Base-by-base conservation (phyloP, 2,797 vertebrate species). In the Poliocrania exsul region DNA sequence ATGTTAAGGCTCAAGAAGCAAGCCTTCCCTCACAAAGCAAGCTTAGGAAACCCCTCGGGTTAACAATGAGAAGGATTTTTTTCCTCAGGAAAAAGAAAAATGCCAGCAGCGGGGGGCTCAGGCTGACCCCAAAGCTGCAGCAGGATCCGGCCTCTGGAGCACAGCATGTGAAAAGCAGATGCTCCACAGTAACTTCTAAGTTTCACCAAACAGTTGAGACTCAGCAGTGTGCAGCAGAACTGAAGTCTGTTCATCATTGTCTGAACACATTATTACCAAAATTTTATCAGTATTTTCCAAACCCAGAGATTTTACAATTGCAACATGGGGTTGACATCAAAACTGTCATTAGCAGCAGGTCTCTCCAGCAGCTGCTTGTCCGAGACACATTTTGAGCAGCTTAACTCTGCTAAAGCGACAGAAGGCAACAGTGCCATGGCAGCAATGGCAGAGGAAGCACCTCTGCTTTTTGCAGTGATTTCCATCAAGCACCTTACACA, bases 1-100 rank as follows among this genome's bases (percentile, higher is more conserved):
- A 88, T 92, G 87, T 73, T 90, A 61, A 77, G 88, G 84, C 90
- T 95, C 95, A 95, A 94, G 93, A 96, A 96, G 96, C 93, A 92
- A 97, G 86, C 58, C 78, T 51, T 85, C 69, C 51, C 50, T 87
- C 83, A 91, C 96, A 95, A 95, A 92, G 92, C 78, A 86, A 87
- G 81, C 80, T 77, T 61, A 87, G 54, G 91, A 69, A 89, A 71
- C 38, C 60, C 80, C 86, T 86, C 44, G 60, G 66, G 35, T 92
- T 92, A 90, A 96, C 95, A 96, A 90, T 95, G 85, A 81, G 54
- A 85, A 90, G 74, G 88, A 66, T 80, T 96, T 95, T 89, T 93
- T 91, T 80, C 94, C 78, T 93, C 72, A 9, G 69, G 62, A 87
- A 87, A 84, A 92, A 87, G 67, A 92, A 84, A 92, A 95, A 92